Conservation (phyloP, 2,888 invertebrate genomes). For the Rhabditophanes sp. region DNA sequence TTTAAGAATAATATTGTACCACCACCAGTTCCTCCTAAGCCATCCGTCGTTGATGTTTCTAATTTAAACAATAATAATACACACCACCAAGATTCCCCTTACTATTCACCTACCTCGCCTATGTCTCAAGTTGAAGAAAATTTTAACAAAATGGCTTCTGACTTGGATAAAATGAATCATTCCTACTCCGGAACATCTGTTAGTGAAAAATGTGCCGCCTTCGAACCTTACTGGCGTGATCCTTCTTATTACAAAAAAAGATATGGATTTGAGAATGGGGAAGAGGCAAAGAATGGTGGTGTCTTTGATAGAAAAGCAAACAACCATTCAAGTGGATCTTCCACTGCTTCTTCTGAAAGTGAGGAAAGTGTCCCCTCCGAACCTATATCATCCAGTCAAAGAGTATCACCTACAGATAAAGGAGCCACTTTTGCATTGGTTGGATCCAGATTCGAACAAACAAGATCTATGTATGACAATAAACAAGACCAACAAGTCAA, state of each 20-base stretch:
- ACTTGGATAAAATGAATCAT: conserved; percentile 36
- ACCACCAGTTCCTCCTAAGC: conserved; percentile 13
- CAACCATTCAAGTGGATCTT: too few species aligned
- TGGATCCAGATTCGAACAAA: too few species aligned
- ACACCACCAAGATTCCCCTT: too few species aligned
- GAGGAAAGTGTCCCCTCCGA: conserved; percentile 20
- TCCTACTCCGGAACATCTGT: conserved; percentile 2
- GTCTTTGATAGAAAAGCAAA: too few species aligned
- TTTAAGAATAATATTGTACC: too few species aligned
- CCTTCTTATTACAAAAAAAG: conserved; percentile 32
- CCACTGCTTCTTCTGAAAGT: conserved; percentile 16
- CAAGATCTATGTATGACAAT: too few species aligned
- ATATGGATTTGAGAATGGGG: conserved; percentile 13
- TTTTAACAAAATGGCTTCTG: conserved; percentile 33
- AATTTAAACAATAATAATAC: too few species aligned
- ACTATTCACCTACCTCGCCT: conserved; percentile 19
- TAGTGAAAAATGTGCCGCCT: neutral
- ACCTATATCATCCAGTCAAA: conserved; percentile 4
- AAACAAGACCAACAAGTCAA: too few species aligned
- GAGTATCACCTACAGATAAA: too few species aligned
- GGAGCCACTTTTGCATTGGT: too few species aligned
- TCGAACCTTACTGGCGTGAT: conserved; percentile 41
- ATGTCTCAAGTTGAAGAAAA: conserved; percentile 34
- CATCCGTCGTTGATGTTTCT: conserved; percentile 3
- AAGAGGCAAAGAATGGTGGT: conserved; percentile 3